These are phyloP conservation scores for Bufotes viridis DNA, from an alignment of 2,797 vertebrate genomes.

Conservation along the genomic window DNA sequence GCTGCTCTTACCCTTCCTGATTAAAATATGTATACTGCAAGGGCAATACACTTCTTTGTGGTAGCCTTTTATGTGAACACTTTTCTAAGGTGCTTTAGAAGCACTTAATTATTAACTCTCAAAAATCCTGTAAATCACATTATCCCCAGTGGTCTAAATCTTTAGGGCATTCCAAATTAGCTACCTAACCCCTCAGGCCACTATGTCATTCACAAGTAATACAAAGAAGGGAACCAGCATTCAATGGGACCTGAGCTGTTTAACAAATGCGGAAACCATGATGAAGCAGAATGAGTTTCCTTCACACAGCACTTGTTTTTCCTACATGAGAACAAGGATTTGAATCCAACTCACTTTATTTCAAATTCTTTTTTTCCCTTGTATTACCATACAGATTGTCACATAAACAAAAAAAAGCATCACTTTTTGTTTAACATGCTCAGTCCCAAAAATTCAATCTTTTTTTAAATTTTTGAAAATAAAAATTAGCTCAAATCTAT, in stretches of 20 bases:
- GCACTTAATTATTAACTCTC: constrained; percentile 63
- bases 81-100: constrained; percentile 62
- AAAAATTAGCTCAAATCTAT: not conserved
- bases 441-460: not conserved
- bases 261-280: constrained; percentile 56
- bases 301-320: constrained; percentile 52
- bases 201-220: constrained; percentile 59
- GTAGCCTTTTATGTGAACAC: constrained; percentile 58
- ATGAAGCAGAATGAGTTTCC: constrained; percentile 41
- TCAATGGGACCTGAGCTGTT: constrained; percentile 55
- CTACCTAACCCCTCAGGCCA: constrained; percentile 63
- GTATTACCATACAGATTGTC: not conserved
- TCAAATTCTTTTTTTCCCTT: constrained; percentile 18
- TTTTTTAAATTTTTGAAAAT: not conserved
- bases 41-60: constrained; percentile 57
- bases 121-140: constrained; percentile 63
- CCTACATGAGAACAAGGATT: constrained; percentile 54
- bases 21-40: constrained; percentile 58
- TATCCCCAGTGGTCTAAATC: constrained; percentile 62
- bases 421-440: not conserved
- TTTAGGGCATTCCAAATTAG: constrained; percentile 62
- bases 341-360: constrained; percentile 36
- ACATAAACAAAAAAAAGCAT: not conserved
- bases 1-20: constrained; percentile 57
- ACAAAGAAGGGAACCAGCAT: constrained; percentile 60